These are phyloP conservation scores for Bemisia tabaci DNA, from an alignment of 1,140 invertebrate species.

Conservation along the genomic window DNA sequence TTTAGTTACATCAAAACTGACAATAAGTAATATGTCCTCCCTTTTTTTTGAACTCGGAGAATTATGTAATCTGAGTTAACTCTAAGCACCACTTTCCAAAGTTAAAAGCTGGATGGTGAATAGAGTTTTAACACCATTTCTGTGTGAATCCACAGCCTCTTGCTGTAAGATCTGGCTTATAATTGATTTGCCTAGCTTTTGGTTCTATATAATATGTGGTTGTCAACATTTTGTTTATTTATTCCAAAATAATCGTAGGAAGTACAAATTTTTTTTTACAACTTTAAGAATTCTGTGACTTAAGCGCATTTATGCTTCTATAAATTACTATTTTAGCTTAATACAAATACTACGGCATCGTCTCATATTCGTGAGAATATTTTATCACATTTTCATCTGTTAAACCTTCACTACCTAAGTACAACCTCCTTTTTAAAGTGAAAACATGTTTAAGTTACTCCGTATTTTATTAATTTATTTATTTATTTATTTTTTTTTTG, in stretches of 20 bases:
- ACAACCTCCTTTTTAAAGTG: background rate
- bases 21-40: too few relatives aligned
- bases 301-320: background rate
- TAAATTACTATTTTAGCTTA: background rate
- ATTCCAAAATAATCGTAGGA: background rate
- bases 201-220: background rate
- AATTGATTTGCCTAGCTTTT: too few relatives aligned
- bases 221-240: background rate
- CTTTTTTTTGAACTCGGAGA: too few relatives aligned
- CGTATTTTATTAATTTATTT: background rate
- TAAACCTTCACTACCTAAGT: too few relatives aligned
- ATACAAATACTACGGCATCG: too few relatives aligned
- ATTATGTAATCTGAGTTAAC: background rate
- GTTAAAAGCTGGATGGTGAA: background rate
- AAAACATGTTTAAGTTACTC: background rate
- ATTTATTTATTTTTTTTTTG: background rate
- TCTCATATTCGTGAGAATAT: too few relatives aligned
- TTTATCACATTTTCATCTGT: too few relatives aligned
- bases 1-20: too few relatives aligned
- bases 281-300: background rate
- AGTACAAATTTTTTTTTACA: background rate
- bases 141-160: background rate
- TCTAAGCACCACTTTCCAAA: background rate
- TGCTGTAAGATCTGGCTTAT: too few relatives aligned
- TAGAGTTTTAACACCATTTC: background rate